Evolutionary conservation across 2,113 vertebrate species (phyloP), one percentile per base, ranked within the genome.

Genomic region (Pterocles gutturalis): DNA sequence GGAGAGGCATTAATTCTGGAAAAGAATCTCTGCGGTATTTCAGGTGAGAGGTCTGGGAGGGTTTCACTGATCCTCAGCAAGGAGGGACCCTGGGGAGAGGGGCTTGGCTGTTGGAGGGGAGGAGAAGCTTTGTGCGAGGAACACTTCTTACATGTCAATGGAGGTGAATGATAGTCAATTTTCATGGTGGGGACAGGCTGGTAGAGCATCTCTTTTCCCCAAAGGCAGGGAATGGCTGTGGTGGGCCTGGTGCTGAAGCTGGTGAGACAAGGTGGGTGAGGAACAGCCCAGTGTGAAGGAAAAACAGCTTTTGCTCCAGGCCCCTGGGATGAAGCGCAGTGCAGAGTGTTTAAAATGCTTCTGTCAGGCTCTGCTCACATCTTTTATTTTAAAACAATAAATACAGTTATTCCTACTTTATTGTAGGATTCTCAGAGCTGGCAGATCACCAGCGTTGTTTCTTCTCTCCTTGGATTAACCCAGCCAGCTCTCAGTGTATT

Each of bases 401-500:
- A 76, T 94, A 65, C 76, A 69, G 89, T 72, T 89, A 76, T 53
- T 89, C 69, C 55, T 83, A 85, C 87, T 91, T 91, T 93, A 93
- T 58, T 71, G 83, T 80, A 49, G 54, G 83, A 49, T 91, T 61
- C 54, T 84, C 54, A 46, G 91, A 69, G 89, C 91, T 96, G 92
- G 92, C 91, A 91, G 83, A 66, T 95, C 54, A 89, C 83, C 70
- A 91, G 24, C 0, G 9, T 66, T 82, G 80, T 89, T 89, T 82
- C 69, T 80, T 80, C 71, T 81, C 90, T 96, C 86, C 79, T 89
- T 95, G 77, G 83, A 66, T 94, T 97, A 93, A 79, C 55, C 73
- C 71, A 71, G 82, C 51, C 85, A 76, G 90, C 31, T 8, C 41
- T 6, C 78, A 75, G 38, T 55, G 17, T 45, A 5, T 78, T 90